Percentiles rank a stretch among this genome's conserved stretches.
These are phyloP conservation scores for Tigriopus japonicus DNA, from an alignment of 1,140 invertebrate species.

Conservation along the genomic window DNA sequence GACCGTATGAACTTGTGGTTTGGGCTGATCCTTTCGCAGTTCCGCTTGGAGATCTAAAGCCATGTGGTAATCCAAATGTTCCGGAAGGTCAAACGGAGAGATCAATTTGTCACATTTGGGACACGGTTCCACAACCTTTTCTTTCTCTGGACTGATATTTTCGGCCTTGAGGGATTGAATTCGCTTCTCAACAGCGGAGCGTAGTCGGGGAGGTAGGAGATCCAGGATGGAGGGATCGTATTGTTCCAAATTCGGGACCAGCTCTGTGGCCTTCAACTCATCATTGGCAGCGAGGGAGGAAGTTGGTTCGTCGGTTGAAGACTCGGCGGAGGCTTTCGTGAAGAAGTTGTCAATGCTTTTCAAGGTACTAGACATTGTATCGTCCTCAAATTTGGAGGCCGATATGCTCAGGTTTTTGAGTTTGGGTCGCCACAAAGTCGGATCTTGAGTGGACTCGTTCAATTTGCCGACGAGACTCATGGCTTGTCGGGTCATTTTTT, in stretches of 20 bases:
- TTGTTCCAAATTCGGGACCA: slow-evolving; percentile 30
- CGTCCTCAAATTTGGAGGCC: slow-evolving; percentile 16
- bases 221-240: slow-evolving; percentile 26
- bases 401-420: slow-evolving; percentile 13
- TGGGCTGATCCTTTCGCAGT: background rate
- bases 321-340: background rate
- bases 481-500: slow-evolving; percentile 14
- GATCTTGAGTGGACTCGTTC: slow-evolving; percentile 8
- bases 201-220: too few species aligned
- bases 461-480: slow-evolving; percentile 6
- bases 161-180: slow-evolving; percentile 5
- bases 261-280: slow-evolving; percentile 24
- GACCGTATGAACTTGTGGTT: background rate
- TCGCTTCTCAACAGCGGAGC: slow-evolving; percentile 20
- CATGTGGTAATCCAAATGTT: slow-evolving; percentile 18
- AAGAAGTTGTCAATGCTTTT: background rate
- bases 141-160: slow-evolving; percentile 8
- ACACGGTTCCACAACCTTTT: slow-evolving; percentile 14
- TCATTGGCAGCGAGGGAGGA: background rate
- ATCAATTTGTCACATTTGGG: slow-evolving; percentile 15
- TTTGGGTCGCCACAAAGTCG: background rate
- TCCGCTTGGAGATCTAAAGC: slow-evolving; percentile 16
- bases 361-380: background rate
- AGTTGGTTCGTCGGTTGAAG: background rate
- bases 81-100: slow-evolving; percentile 17